Base-by-base conservation (phyloP, 2,797 vertebrate species). In the Gadopsis marmoratus region DNA sequence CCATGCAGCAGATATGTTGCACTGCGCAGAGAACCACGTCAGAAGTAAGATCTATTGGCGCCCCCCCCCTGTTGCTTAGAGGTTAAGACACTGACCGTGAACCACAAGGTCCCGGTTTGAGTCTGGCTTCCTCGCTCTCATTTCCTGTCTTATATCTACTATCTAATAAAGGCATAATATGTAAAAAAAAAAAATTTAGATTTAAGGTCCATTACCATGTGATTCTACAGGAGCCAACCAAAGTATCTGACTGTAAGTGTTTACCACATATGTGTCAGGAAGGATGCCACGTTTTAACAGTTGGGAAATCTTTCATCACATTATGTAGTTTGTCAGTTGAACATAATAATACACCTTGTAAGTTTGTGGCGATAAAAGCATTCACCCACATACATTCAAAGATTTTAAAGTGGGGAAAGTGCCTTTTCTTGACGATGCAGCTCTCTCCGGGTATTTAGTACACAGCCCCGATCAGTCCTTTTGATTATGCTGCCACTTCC, bases 1-100 rank as follows among this genome's bases (percentile, higher is more conserved):
- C 79, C 95, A 95, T 2, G 95, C 94, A 0, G 95, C 94, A 10
- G 95, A 95, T 16, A 95, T 95, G 95, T 58, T 95, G 74, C 88
- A 95, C 89, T 95, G 95, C 19, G 95, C 94, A 13, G 95, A 95
- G 80, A 95, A 95, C 84, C 95, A 95, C 5, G 88, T 95, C 77
- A 83, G 94, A 81, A 95, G 95, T 95, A 90, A 94, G 95, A 80
- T 12, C 6, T 54, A 12, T 31, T 10, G 5, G 4, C 4, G 3
- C 1, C 0, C 26, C 2, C 2, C 13, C 0, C 35, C 8, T 2
- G 2, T 53, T 35, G 45, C 14, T 13, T 14, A 16, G 21, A 1
- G 50, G 50, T 54, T 10, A 29, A 41, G 37, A 13, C 21, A 9
- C 19, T 3, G 12, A 12, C 21, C 5, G 5, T 26, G 21, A 55